Conservation (phyloP, 2,113 vertebrate genomes). For the Chaetops frenatus region DNA sequence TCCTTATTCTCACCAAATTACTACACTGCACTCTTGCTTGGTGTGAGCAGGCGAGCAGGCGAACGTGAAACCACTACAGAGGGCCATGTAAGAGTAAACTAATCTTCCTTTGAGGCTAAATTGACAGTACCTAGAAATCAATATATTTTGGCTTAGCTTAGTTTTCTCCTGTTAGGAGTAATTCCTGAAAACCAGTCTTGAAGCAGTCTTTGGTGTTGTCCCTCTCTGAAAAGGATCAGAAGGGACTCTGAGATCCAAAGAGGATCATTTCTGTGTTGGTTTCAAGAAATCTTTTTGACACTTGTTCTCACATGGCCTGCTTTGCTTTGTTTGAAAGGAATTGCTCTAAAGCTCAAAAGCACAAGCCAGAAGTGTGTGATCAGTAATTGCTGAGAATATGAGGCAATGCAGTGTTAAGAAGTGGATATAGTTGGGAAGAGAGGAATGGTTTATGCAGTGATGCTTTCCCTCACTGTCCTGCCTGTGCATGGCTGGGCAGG, state of each 20-base stretch:
- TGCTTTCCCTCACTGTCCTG: background rate
- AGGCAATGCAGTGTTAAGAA: background rate
- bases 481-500: background rate
- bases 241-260: background rate
- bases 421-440: background rate
- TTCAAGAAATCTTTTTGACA: background rate
- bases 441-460: background rate
- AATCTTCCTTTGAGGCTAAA: background rate
- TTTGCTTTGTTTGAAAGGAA: background rate
- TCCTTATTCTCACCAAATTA: too few species aligned
- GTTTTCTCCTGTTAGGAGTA: background rate
- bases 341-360: background rate
- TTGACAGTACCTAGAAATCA: background rate
- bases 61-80: too few species aligned
- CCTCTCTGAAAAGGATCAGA: background rate
- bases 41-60: too few species aligned
- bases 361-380: background rate
- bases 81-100: background rate
- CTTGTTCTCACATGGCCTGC: background rate
- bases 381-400: background rate
- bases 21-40: too few species aligned
- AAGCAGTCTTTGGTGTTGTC: background rate
- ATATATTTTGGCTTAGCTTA: background rate
- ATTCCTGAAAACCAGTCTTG: background rate
- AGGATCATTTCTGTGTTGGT: background rate